These are phyloP conservation scores for Elaphurus davidianus DNA, from an alignment of 2,113 vertebrate species.

Conservation along the genomic window DNA sequence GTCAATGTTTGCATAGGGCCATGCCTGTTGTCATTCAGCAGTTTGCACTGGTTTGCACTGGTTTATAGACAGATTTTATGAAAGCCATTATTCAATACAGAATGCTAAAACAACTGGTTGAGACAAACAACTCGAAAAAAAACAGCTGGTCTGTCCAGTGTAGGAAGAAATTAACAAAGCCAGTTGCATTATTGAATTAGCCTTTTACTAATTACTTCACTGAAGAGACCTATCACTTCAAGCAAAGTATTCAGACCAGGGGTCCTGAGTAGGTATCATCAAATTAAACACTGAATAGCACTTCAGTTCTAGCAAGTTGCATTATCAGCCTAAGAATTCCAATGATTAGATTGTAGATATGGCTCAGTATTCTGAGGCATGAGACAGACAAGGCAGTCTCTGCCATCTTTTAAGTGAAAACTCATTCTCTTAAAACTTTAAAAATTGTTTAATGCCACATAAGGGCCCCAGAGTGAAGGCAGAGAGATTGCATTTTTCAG, in stretches of 20 bases:
- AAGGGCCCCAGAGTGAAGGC: conserved; percentile 12
- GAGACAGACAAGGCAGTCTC: conserved; percentile 8
- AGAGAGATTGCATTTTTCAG: conserved; percentile 41
- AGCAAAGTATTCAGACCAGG: conserved; percentile 1
- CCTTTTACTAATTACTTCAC: conserved; percentile 19
- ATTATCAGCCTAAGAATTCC: conserved; percentile 12
- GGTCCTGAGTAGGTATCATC: not conserved
- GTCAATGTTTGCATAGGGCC: not conserved
- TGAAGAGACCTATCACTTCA: conserved; percentile 9
- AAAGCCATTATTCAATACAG: not conserved
- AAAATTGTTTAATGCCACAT: conserved; percentile 25
- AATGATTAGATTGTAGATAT: not conserved
- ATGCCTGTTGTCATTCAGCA: not conserved
- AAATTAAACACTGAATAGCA: not conserved
- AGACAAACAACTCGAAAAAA: not conserved
- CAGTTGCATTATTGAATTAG: conserved; percentile 34
- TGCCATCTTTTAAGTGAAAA: conserved; percentile 15
- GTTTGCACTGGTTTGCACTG: not conserved
- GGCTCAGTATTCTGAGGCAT: not conserved
- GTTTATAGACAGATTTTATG: not conserved
- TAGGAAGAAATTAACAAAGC: conserved; percentile 5
- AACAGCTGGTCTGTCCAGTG: not conserved
- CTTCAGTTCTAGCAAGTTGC: conserved; percentile 14
- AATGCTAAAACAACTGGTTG: not conserved
- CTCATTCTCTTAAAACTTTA: conserved; percentile 31